Percentiles rank a stretch among this genome's conserved stretches.
Evolutionary conservation across 2,797 vertebrate species (phyloP).

Genomic region (Monodelphis domestica): DNA sequence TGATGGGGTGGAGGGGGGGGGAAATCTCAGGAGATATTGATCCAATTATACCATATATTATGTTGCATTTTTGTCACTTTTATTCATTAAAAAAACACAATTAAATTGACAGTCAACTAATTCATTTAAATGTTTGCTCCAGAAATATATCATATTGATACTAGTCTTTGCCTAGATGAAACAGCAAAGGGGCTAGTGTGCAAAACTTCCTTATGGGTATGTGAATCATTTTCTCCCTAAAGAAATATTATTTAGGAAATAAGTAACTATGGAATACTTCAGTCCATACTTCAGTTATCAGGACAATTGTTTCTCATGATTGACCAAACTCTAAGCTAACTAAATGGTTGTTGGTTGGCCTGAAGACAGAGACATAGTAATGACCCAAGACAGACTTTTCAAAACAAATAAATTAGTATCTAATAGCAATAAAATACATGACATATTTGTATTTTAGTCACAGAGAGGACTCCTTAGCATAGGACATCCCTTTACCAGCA

Average conservation of each 20-base stretch:
- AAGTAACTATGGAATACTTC: conserved; percentile 13
- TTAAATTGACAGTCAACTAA: conserved; percentile 14
- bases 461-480: background rate
- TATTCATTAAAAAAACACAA: conserved; percentile 23
- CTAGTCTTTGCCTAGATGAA: conserved; percentile 37
- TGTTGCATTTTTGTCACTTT: background rate
- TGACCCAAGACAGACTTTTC: conserved; percentile 20
- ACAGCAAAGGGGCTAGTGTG: background rate
- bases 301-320: conserved; percentile 23
- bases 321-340: conserved; percentile 38
- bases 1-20: background rate
- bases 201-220: conserved; percentile 33
- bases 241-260: conserved; percentile 31
- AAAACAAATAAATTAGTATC: conserved; percentile 37
- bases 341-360: conserved; percentile 26
- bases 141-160: background rate
- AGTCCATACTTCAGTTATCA: conserved; percentile 52
- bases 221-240: background rate
- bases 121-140: background rate
- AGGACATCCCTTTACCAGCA: background rate
- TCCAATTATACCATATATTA: background rate
- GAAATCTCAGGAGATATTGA: background rate
- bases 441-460: background rate
- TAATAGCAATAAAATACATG: background rate
- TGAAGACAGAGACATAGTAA: conserved; percentile 36